phyloP scores from a whole-genome alignment of 30 jellyfish, hydroid and myxozoan genomes.

The Aurelia coerulea region DNA sequence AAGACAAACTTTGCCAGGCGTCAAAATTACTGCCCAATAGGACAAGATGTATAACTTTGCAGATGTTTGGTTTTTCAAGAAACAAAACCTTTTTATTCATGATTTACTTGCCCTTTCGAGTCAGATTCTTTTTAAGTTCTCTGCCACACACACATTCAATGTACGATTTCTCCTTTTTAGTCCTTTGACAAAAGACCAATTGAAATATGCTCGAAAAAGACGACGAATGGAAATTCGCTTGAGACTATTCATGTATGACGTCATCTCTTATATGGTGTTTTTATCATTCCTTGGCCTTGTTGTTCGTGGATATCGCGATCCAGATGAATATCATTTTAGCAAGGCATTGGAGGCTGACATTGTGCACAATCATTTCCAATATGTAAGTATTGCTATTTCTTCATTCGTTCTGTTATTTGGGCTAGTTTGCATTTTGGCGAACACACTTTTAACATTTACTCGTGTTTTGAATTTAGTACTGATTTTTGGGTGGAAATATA shows the following conservation, averaged over 20 bases:
- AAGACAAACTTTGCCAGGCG: too few species aligned
- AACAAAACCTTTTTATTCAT: too few species aligned
- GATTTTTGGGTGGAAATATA: too few species aligned
- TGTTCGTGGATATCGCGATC: constrained; percentile 82
- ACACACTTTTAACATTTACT: too few species aligned
- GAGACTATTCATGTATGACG: constrained; percentile 55
- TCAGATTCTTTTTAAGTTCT: too few species aligned
- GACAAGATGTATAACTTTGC: too few species aligned
- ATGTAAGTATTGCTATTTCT: background rate
- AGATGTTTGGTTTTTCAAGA: too few species aligned
- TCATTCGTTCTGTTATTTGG: too few species aligned
- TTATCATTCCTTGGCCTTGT: constrained; percentile 55
- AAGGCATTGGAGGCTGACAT: constrained; percentile 50
- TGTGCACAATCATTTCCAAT: constrained; percentile 35
- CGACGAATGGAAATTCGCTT: constrained; percentile 56
- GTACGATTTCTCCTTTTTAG: constrained; percentile 10
- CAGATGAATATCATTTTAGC: constrained; percentile 52
- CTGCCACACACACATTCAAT: background rate
- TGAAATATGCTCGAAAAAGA: constrained; percentile 61
- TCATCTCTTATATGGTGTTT: constrained; percentile 60
- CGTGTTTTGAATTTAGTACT: too few species aligned
- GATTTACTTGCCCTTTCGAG: too few species aligned
- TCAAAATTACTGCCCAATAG: too few species aligned
- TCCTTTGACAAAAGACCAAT: constrained; percentile 69
- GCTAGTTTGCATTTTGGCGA: too few species aligned